Base-by-base conservation (phyloP, 2,797 vertebrate genomes). In the Bradypodion ventrale region DNA sequence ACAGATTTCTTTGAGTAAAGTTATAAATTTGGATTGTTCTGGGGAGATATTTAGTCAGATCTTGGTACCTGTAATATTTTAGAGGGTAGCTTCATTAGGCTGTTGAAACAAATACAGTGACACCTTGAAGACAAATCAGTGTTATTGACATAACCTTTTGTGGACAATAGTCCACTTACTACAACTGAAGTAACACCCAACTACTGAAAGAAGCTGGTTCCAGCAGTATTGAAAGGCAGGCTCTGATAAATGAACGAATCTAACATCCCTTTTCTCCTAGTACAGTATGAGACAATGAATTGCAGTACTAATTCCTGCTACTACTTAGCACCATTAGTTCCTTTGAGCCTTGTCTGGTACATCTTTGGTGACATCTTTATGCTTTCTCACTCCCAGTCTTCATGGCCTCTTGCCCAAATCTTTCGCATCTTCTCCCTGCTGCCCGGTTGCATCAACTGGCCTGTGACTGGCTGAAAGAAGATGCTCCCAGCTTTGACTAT, bases 391-490 rank as follows among this genome's bases (percentile, higher is more conserved):
- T 7, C 23, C 23, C 27, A 78, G 78, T 59, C 13, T 12, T 69
- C 62, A 85, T 85, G 87, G 68, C 79, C 0, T 84, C 70, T 6
- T 84, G 23, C 56, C 44, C 83, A 87, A 84, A 82, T 35, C 87
- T 94, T 37, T 88, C 86, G 0, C 89, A 94, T 42, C 86, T 94
- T 2, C 91, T 97, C 82, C 96, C 97, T 2, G 92, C 94, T 2
- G 87, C 92, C 76, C 83, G 93, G 0, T 89, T 98, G 90, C 93
- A 83, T 21, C 73, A 90, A 42, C 91, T 98, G 89, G 97, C 94
- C 0, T 92, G 59, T 46, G 92, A 95, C 44, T 98, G 97, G 97
- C 92, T 98, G 82, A 93, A 72, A 19, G 97, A 98, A 88, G 97
- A 98, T 91, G 96, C 95, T 0, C 97, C 97, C 0, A 94, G 94